Evolutionary conservation across 2,888 invertebrate species (phyloP).

Genomic region (Chaitophorus viminalis): DNA sequence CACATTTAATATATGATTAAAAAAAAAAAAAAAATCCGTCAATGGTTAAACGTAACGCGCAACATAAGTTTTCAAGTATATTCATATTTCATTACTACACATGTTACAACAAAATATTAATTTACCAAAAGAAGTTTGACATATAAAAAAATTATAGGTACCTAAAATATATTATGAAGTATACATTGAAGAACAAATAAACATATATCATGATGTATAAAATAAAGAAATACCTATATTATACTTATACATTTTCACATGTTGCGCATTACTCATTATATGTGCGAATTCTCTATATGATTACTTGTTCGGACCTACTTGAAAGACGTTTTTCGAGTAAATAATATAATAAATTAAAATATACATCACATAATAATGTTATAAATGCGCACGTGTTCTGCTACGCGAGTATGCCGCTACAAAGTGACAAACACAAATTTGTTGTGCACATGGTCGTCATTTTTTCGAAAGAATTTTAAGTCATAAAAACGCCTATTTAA

Average conservation of each 20-base stretch:
- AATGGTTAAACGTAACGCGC: too few relatives aligned
- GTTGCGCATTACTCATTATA: neutral
- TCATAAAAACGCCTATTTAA: slow-evolving; percentile 40
- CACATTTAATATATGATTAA: neutral
- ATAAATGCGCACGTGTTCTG: neutral
- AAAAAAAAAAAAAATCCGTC: neutral
- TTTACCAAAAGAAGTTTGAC: too few relatives aligned
- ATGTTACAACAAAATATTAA: too few relatives aligned
- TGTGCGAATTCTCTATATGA: neutral
- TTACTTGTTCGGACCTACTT: neutral
- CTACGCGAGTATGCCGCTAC: neutral
- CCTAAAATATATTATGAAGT: too few relatives aligned
- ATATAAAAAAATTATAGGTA: too few relatives aligned
- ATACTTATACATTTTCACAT: too few relatives aligned
- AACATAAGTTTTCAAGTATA: too few relatives aligned
- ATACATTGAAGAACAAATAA: too few relatives aligned
- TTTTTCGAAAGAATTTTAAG: neutral
- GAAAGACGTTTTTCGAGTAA: neutral
- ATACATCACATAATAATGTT: slow-evolving; percentile 10
- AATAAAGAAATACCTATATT: too few relatives aligned
- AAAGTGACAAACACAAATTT: slow-evolving; percentile 36
- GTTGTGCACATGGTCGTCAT: slow-evolving; percentile 36
- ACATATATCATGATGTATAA: neutral
- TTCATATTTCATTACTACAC: too few relatives aligned
- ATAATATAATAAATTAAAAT: neutral